A percentile compares a stretch with the other conserved stretches of the same genome.
Conservation (phyloP, 2,888 invertebrate species). For the Dicycla oo region DNA sequence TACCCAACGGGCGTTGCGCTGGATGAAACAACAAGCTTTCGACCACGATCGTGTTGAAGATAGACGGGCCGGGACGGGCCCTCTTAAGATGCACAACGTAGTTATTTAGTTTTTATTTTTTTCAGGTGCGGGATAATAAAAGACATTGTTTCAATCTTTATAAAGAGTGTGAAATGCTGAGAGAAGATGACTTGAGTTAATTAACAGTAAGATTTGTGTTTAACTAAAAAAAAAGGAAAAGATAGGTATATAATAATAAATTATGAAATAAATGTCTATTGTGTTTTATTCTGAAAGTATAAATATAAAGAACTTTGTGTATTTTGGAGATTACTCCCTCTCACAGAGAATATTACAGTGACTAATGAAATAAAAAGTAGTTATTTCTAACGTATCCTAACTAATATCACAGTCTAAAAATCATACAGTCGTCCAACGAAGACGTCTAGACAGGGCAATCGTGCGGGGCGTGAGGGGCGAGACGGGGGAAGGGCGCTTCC, state of each 20-base stretch:
- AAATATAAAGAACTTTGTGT: neutral
- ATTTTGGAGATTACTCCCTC: neutral
- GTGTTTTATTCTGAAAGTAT: neutral
- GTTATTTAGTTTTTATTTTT: neutral
- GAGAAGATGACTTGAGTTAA: accelerated
- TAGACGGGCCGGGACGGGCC: no score
- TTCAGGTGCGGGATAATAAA: slow-evolving; percentile 9
- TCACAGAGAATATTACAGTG: no score
- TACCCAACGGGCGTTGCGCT: no score
- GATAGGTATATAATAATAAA: neutral
- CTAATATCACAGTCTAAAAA: no score
- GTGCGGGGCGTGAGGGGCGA: no score
- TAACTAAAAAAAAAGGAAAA: neutral
- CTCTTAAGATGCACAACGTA: neutral
- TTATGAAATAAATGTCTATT: neutral
- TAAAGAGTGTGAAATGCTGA: neutral
- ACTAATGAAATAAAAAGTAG: no score
- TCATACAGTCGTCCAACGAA: no score
- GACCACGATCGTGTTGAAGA: no score
- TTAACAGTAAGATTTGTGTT: neutral
- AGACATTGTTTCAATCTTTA: neutral
- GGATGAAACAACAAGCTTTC: no score
- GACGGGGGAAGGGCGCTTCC: no score
- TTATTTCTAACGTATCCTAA: no score
- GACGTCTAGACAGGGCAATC: no score